Base-by-base conservation (phyloP, 2,888 invertebrate genomes). In the Apomyelois bistriatella region DNA sequence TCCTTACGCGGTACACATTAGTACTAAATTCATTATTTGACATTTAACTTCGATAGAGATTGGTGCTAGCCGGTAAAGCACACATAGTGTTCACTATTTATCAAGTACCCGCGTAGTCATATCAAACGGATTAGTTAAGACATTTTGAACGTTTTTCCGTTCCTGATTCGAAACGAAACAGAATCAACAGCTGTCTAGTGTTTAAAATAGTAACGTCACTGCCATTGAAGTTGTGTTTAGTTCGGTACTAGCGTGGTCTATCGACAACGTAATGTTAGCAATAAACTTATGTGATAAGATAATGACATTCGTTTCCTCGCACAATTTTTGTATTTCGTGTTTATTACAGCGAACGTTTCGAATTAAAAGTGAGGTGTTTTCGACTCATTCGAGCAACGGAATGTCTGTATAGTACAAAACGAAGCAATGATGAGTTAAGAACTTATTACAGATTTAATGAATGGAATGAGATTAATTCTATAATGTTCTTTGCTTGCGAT, bases 251-350 rank as follows among this genome's bases (percentile, higher is more conserved):
- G 46, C 49, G 56, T 53, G 61, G 59, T 51, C 75, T 68, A 74
- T 51, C 75, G 69, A 74, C 62, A 53, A 70, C 68, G 70, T 76
- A 82, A 70, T 74, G 64, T 77, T 84, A 89, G 89, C 88, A 87
- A 87, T 89, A 87, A 73, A 55, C 37, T 65, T 79, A 80, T 87
- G 86, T 87, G 88, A 88, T 88, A 87, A 79, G 77, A 68, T 69
- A 61, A 72, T 69, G 70, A 66, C 61, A 58, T 76, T 76, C 60
- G 68, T 75, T 77, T 70, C 61, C 71, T 72, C 80, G 85, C 85
- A 85, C 83, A 82, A 82, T 49, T 60, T 64, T 57, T 56, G 66
- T 67, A 64, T 63, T 61, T 53, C 51, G 51, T 53, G 47, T 54
- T 35, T 32, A 8, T 54, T 41, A 42, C 17, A 48, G 47, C 38